Base-by-base conservation (phyloP, 2,797 vertebrate genomes). In the Phaenicophaeus curvirostris region DNA sequence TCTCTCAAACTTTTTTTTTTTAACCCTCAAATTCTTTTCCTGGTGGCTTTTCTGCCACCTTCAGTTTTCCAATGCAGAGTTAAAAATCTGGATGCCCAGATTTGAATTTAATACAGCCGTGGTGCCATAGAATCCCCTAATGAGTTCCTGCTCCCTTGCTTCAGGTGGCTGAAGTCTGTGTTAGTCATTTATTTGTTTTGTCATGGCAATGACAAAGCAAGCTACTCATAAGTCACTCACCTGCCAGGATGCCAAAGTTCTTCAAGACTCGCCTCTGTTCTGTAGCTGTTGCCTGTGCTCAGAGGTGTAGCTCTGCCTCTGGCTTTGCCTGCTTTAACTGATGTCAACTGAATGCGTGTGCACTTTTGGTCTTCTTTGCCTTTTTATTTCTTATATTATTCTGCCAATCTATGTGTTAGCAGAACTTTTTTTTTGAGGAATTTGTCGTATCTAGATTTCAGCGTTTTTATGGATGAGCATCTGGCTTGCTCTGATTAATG, bases 401-500 rank as follows among this genome's bases (percentile, higher is more conserved):
- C 76, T 91, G 61, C 33, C 37, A 67, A 5, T 86, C 73, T 63
- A 0, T 50, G 20, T 68, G 12, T 82, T 87, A 69, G 27, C 55
- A 73, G 53, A 80, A n/a, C 14, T 9, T 69, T 66, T 24, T 68
- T 79, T 80, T 48, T 57, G 74, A 57, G 53, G 33, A 83, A 25
- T 44, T 91, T 50, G 14, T 75, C 75, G 13, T 68, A 81, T 78
- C 66, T 90, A 69, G 50, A 44, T 82, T 63, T 84, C 39, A 84
- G 37, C 15, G 39, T 88, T 87, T 86, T 84, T 85, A 53, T 72
- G 41, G 55, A 73, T 72, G 69, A 93, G 73, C 51, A 90, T 89
- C 72, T 90, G 88, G 44, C 35, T 95, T 33, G 62, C 51, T 90
- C 35, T 88, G 80, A 78, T 96, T 72, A 87, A 93, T 78, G 80